Conservation (phyloP, 2,797 vertebrate species). For the Simalia tracyae region DNA sequence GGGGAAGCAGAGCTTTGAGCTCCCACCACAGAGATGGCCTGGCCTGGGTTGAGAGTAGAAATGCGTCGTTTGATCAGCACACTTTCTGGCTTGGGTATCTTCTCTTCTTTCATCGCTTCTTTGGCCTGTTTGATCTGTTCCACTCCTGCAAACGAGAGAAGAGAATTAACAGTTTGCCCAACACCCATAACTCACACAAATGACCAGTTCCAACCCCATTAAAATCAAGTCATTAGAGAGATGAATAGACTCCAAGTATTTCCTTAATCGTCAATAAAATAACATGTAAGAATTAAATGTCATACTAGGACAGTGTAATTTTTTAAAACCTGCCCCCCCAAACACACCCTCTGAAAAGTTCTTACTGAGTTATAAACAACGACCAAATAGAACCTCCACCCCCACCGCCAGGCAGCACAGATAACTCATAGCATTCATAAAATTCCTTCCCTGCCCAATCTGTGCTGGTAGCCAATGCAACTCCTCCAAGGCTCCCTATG, state of each 20-base stretch:
- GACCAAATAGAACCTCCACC: too few species aligned
- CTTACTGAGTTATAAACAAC: too few species aligned
- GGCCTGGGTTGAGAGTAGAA: conserved; percentile 77
- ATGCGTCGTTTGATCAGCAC: conserved; percentile 85
- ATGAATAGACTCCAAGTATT: neutral
- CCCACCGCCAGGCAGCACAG: too few species aligned
- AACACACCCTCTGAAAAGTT: neutral
- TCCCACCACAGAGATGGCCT: conserved; percentile 92
- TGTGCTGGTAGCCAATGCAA: too few species aligned
- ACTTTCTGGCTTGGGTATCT: conserved; percentile 70
- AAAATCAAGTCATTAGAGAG: neutral
- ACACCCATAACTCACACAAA: too few species aligned
- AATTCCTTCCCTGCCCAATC: neutral
- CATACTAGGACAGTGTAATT: too few species aligned
- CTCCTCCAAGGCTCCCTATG: neutral
- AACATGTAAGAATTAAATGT: neutral
- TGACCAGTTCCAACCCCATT: neutral
- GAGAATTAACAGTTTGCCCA: neutral
- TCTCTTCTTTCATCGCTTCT: conserved; percentile 78
- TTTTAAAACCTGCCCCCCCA: neutral
- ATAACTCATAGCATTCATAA: neutral
- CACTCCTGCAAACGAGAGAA: conserved; percentile 73
- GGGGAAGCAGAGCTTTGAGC: conserved; percentile 68
- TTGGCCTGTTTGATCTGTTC: conserved; percentile 86
- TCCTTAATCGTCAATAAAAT: neutral